phyloP scores from a whole-genome alignment of 2,797 vertebrate genomes.

The Macropus fuliginosus region DNA sequence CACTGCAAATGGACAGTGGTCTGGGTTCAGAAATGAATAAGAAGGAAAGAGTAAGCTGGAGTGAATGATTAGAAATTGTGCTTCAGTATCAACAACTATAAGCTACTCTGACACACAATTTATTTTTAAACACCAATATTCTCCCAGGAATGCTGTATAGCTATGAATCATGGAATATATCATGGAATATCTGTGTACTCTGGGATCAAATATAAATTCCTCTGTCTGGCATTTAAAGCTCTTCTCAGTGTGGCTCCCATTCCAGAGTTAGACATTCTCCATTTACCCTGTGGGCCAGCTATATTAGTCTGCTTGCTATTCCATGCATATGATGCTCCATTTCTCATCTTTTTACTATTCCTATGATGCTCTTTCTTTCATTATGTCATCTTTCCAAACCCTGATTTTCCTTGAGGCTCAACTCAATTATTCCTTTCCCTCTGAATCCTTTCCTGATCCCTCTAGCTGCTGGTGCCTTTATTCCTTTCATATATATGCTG shows the following conservation, averaged over 20 bases:
- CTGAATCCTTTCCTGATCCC: not conserved
- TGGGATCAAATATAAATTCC: not conserved
- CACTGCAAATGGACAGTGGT: too few relatives aligned
- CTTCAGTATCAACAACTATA: too few relatives aligned
- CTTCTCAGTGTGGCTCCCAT: not conserved
- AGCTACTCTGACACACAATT: not conserved
- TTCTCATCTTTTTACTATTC: not conserved
- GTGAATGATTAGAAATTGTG: too few relatives aligned
- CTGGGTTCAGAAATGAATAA: too few relatives aligned
- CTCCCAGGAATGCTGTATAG: not conserved
- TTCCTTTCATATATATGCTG: not conserved
- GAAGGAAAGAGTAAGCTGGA: too few relatives aligned
- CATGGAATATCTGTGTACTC: not conserved
- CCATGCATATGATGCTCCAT: not conserved
- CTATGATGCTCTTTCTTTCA: not conserved
- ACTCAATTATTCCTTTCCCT: not conserved
- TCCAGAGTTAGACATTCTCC: not conserved
- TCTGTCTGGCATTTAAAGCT: not conserved
- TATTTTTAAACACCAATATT: not conserved
- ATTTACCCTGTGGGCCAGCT: not conserved
- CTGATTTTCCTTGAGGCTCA: not conserved
- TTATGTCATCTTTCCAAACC: not conserved
- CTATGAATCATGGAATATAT: not conserved
- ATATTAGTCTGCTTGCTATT: not conserved
- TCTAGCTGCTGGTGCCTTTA: not conserved